A percentile compares a stretch with the other conserved stretches of the same genome.
phyloP scores from a whole-genome alignment of 1,140 invertebrate species.

The Drusus annulatus region DNA sequence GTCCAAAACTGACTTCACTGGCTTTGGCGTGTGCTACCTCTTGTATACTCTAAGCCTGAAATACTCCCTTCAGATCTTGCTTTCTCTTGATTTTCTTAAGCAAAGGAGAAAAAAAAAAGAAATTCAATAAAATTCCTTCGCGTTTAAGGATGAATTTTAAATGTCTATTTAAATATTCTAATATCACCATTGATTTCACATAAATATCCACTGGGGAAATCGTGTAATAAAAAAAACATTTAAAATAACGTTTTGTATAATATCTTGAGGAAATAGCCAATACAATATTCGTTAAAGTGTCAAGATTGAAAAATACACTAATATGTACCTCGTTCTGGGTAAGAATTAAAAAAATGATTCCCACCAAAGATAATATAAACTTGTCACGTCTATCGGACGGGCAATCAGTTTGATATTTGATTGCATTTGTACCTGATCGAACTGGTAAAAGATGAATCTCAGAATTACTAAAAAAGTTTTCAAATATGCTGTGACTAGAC shows the following conservation, averaged over 20 bases:
- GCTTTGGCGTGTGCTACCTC: too few species aligned
- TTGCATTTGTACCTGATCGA: conserved; percentile 28
- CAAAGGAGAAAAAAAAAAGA: too few species aligned
- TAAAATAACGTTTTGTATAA: background rate
- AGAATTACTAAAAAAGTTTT: too few species aligned
- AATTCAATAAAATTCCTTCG: too few species aligned
- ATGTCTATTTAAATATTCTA: background rate
- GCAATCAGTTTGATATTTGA: conserved; percentile 33
- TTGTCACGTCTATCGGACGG: background rate
- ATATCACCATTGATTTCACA: background rate
- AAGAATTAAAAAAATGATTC: conserved; percentile 11
- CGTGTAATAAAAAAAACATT: background rate
- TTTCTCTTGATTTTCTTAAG: too few species aligned
- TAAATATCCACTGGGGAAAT: background rate
- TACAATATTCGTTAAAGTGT: background rate
- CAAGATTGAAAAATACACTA: background rate
- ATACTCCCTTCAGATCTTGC: too few species aligned
- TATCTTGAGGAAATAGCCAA: background rate
- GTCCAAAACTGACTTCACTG: too few species aligned
- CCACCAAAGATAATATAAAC: conserved; percentile 11
- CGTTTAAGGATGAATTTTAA: too few species aligned
- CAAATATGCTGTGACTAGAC: too few species aligned
- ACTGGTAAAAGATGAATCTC: conserved; percentile 21
- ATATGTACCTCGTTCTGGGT: background rate
- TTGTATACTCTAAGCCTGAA: too few species aligned